Evolutionary conservation across 1,140 invertebrate genomes (phyloP).

Genomic region (Physella acuta): DNA sequence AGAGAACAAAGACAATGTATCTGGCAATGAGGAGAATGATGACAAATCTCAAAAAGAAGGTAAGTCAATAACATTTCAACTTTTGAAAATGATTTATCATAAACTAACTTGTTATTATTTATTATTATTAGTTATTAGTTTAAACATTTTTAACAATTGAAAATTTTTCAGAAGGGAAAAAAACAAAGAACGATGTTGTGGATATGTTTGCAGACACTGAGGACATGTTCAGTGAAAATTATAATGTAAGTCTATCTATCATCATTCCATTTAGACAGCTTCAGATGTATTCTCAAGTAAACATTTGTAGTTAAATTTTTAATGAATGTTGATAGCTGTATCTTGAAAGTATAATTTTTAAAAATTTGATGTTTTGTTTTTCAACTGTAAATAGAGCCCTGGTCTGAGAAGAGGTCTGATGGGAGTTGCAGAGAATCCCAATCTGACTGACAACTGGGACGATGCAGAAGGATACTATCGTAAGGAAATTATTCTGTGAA

Average conservation of each 20-base stretch:
- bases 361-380: conserved; percentile 39
- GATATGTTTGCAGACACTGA: conserved; percentile 75
- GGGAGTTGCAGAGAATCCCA: conserved; percentile 51
- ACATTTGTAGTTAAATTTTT: no score
- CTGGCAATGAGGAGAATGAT: neutral
- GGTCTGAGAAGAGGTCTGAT: conserved; percentile 32
- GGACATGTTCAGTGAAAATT: conserved; percentile 65
- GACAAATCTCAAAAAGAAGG: neutral
- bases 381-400: conserved; percentile 76
- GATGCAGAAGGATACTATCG: conserved; percentile 98
- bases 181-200: conserved; percentile 63
- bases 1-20: neutral
- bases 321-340: neutral
- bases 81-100: neutral
- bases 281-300: no score
- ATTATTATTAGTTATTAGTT: neutral
- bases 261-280: no score
- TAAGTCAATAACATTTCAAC: neutral
- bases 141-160: neutral
- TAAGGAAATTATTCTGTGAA: no score
- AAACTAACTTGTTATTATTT: neutral
- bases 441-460: conserved; percentile 90
- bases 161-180: conserved; percentile 5
- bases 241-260: conserved; percentile 75
- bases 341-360: neutral